A percentile compares a stretch with the other conserved stretches of the same genome.
phyloP scores from a whole-genome alignment of 2,797 vertebrate species.

The Leptoclinus maculatus region DNA sequence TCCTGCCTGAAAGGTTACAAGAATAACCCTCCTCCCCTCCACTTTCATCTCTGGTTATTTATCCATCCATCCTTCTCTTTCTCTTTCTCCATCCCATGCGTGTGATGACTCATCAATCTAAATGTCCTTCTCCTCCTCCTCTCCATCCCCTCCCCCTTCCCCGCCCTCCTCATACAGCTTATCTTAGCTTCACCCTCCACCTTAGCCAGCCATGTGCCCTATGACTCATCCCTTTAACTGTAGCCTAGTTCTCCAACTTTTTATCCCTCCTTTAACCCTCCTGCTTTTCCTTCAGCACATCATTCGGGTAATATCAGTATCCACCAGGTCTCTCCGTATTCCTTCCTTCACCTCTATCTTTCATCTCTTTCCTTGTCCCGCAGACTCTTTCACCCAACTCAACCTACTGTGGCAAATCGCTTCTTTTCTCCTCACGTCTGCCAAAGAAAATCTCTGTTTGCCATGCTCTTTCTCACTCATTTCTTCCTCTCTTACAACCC shows the following conservation, averaged over 20 bases:
- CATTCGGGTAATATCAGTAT: slow-evolving; percentile 54
- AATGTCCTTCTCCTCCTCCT: slow-evolving; percentile 47
- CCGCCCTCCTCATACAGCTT: slow-evolving; percentile 28
- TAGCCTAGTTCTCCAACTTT: slow-evolving; percentile 40
- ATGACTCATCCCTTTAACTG: slow-evolving; percentile 58
- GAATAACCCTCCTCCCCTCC: slow-evolving; percentile 37
- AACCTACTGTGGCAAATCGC: slow-evolving; percentile 10
- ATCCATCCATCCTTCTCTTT: slow-evolving; percentile 48
- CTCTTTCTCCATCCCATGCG: slow-evolving; percentile 13
- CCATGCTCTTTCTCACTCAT: slow-evolving; percentile 2
- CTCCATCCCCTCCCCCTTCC: slow-evolving; percentile 33
- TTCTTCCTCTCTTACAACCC: background rate
- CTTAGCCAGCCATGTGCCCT: slow-evolving; percentile 29
- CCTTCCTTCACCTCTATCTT: slow-evolving; percentile 41
- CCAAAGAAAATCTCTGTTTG: slow-evolving; percentile 23
- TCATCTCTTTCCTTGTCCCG: slow-evolving; percentile 24
- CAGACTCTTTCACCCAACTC: slow-evolving; percentile 28
- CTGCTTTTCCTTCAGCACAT: slow-evolving; percentile 28
- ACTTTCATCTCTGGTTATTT: slow-evolving; percentile 49
- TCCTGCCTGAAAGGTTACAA: slow-evolving; percentile 49
- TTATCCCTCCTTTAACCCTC: slow-evolving; percentile 29
- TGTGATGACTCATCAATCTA: slow-evolving; percentile 73
- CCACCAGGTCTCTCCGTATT: slow-evolving; percentile 26
- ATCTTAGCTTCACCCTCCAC: slow-evolving; percentile 38
- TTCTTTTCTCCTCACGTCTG: slow-evolving; percentile 30